Evolutionary conservation across 2,888 invertebrate genomes (phyloP), one percentile per base, ranked within the genome.

Genomic region (Pterostichus madidus): DNA sequence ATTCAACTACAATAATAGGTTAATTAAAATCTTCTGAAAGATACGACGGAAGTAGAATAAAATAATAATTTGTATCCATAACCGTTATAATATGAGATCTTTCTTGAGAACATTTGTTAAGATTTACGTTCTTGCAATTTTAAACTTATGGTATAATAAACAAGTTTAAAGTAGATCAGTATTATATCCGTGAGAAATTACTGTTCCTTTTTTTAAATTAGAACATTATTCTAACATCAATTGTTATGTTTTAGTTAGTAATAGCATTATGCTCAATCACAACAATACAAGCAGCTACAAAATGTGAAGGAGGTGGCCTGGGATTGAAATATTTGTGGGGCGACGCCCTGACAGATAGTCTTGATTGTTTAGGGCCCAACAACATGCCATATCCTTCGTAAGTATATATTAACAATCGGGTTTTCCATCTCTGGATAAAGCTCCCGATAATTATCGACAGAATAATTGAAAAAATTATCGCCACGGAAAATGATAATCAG

Each of bases 301-400:
- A 91, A 87, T 93, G 93, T 88, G 92, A 93, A 88, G 92, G 92
- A 84, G 90, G 92, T 83, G 94, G 94, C 17, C 91, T 92, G 83
- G 93, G 93, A 86, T 90, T 97, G 83, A 96, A 96, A 90, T 97
- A 97, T 89, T 91, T 96, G 17, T 96, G 96, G 93, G 97, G 97
- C 15, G 96, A 97, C 89, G 97, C 97, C 6, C 91, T 97, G 71
- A 93, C 93, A 85, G 96, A 96, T 89, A 92, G 94, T 6, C 90
- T 91, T 24, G 95, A 96, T 87, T 97, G 97, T 86, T 89, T 95
- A 78, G 97, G 97, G 17, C 97, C 97, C 5, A 95, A 96, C 87
- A 95, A 96, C 86, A 90, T 93, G 86, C 95, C 95, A 79, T 97
- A 97, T 91, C 97, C 97, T 84, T 94, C 94, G 97, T 97, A 91